Evolutionary conservation across 2,113 vertebrate genomes (phyloP).

Genomic region (Malaclemys terrapin): DNA sequence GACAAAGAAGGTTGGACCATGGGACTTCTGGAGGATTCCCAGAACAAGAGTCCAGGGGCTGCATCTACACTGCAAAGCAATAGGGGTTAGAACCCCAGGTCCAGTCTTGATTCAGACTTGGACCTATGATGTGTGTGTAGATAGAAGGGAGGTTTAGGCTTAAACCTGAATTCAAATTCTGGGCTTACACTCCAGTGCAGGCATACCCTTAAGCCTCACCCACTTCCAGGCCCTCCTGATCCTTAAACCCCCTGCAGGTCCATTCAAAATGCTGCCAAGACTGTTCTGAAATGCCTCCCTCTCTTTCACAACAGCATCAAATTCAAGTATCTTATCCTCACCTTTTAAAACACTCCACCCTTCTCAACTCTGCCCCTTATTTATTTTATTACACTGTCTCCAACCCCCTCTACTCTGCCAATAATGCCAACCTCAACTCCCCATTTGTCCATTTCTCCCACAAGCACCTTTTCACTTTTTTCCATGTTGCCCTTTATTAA

Average conservation of each 20-base stretch:
- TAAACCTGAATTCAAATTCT: neutral
- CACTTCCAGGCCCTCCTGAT: neutral
- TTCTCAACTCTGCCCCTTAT: neutral
- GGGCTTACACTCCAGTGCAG: neutral
- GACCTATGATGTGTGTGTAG: neutral
- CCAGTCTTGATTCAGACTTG: neutral
- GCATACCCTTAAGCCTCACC: neutral
- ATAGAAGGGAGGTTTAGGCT: neutral
- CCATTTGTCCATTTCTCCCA: neutral
- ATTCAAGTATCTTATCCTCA: neutral
- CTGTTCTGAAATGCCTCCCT: neutral
- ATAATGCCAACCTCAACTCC: neutral
- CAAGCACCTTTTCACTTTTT: neutral
- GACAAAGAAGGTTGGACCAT: neutral
- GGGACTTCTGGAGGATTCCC: neutral
- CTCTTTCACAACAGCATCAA: neutral
- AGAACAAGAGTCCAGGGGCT: neutral
- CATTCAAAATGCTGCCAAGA: neutral
- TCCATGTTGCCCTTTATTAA: accelerated
- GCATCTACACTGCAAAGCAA: neutral
- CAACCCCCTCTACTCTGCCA: accelerated
- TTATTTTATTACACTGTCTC: neutral
- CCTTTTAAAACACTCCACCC: neutral
- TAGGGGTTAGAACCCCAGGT: neutral
- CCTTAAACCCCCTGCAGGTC: neutral